Base-by-base conservation (phyloP, 1,140 invertebrate genomes). In the Carcinoscorpius rotundicauda region DNA sequence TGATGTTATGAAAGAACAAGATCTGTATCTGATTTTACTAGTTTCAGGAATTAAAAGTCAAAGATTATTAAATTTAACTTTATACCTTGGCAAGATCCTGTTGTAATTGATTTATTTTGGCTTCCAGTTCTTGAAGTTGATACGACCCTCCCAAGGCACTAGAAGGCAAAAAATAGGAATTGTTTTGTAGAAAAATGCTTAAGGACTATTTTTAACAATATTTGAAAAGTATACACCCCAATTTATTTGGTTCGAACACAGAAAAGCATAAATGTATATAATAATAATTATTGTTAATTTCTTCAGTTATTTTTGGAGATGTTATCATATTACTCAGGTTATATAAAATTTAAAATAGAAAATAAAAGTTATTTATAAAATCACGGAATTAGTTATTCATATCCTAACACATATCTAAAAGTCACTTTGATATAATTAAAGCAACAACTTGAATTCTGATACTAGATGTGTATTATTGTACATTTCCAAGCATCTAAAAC, bases 41-140 rank as follows among this genome's bases (percentile, higher is more conserved):
- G 29, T 29, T 29, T 29, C 29, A 29, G 29, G 29, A 29, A 29
- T 29, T 29, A 29, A 29, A 29, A 29, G 29, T 29, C 29, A 29
- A 29, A 29, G 29, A 29, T 29, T 29, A 29, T 29, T 29, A 29
- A 29, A 29, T 51, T 50, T 72, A 66, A 11, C 62, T 66, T 63
- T 73, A 69, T 64, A 76, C 76, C 71, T 75, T 74, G 51, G 76
- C 71, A 6, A 78, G 69, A 61, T 78, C 74, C 49, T 73, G 63
- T 50, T 76, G 71, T 56, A 78, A 66, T 61, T 75, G 72, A 5
- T 68, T 50, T 6, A 77, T 67, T 65, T 71, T 71, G 5, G 64
- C 66, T 65, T 77, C 75, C 56, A 79, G 67, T 60, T 78, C 76
- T 62, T 74, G 65, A 51, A 76, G 9, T 29, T 58, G 51, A 11